Percentiles rank a stretch among this genome's conserved stretches.
Evolutionary conservation across 2,888 invertebrate species (phyloP).

Genomic region (Tiliacea citrago): DNA sequence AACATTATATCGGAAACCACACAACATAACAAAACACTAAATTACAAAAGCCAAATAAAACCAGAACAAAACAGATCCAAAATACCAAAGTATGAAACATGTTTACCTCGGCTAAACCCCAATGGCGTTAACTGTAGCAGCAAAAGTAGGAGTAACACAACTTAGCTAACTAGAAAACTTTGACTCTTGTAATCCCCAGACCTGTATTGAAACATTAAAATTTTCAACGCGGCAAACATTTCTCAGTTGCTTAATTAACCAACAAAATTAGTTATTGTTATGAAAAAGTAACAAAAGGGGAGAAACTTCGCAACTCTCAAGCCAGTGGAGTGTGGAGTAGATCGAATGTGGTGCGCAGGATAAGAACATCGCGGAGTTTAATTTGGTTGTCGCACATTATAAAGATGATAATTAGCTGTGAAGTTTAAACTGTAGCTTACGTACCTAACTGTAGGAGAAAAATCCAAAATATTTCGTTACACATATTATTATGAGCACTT

Average conservation of each 20-base stretch:
- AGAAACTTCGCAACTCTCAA: slow-evolving; percentile 74
- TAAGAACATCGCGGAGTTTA: slow-evolving; percentile 39
- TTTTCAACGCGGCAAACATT: slow-evolving; percentile 73
- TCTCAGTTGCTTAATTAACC: slow-evolving; percentile 82
- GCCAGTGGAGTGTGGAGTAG: slow-evolving; percentile 69
- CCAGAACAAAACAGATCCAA: slow-evolving; percentile 47
- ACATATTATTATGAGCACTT: not conserved
- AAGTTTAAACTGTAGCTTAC: not conserved
- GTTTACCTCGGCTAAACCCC: slow-evolving; percentile 45
- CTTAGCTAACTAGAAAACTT: slow-evolving; percentile 63
- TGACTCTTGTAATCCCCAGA: slow-evolving; percentile 68
- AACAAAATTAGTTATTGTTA: slow-evolving; percentile 84
- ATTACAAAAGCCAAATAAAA: slow-evolving; percentile 23
- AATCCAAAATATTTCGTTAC: not conserved
- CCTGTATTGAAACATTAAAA: slow-evolving; percentile 74
- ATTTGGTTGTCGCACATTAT: not conserved
- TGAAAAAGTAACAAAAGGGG: slow-evolving; percentile 80
- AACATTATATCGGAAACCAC: slow-evolving; percentile 25
- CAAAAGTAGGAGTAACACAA: slow-evolving; percentile 55
- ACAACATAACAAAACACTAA: slow-evolving; percentile 20
- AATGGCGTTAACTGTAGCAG: slow-evolving; percentile 54
- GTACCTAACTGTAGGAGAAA: no score
- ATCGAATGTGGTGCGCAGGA: slow-evolving; percentile 43
- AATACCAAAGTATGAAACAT: slow-evolving; percentile 53
- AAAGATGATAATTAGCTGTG: not conserved